Percentiles rank a stretch among this genome's conserved stretches.
Evolutionary conservation across 2,113 vertebrate genomes (phyloP).

Genomic region (Bubo scandiacus): DNA sequence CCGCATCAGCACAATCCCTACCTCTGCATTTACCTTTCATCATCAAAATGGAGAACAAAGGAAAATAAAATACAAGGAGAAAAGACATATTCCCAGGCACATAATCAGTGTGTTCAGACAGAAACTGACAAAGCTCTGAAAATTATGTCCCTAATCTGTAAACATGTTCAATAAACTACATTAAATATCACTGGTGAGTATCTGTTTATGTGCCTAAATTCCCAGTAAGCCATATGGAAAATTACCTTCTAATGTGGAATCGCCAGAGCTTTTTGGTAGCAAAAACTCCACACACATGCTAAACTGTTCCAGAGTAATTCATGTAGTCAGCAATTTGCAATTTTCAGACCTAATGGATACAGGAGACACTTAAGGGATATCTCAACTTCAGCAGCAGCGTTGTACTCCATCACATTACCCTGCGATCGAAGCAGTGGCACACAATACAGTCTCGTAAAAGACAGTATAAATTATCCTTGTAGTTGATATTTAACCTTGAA

Average conservation of each 20-base stretch:
- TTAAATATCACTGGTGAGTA: constrained; percentile 14
- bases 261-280: background rate
- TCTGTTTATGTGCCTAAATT: constrained; percentile 30
- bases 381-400: background rate
- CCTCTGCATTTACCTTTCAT: constrained; percentile 1
- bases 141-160: constrained; percentile 1
- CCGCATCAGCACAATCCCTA: constrained; percentile 20
- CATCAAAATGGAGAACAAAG: constrained; percentile 22
- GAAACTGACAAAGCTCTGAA: constrained; percentile 30
- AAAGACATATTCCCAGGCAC: constrained; percentile 10
- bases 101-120: constrained; percentile 13
- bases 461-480: background rate
- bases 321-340: background rate
- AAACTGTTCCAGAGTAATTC: constrained; percentile 7
- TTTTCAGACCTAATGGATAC: constrained; percentile 19
- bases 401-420: background rate
- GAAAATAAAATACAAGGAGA: background rate
- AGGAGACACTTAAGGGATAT: background rate
- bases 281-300: background rate
- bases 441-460: background rate
- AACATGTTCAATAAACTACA: constrained; percentile 11
- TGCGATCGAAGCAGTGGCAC: background rate
- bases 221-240: constrained; percentile 45
- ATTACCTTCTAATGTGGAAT: constrained; percentile 29
- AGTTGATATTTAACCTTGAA: background rate